Conservation (phyloP, 2,888 invertebrate genomes). For the Laspeyria flexula region DNA sequence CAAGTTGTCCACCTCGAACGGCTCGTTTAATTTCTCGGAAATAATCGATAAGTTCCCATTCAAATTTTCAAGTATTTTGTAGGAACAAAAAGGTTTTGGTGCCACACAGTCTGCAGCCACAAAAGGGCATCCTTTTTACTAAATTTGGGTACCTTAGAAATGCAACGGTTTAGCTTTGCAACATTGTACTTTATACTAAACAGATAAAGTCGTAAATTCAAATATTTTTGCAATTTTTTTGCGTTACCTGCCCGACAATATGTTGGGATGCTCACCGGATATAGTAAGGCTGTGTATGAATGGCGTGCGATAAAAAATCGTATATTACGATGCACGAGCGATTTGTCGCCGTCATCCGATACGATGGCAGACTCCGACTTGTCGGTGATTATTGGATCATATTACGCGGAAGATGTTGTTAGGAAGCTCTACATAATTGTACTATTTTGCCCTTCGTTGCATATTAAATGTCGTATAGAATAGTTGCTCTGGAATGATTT, state of each 20-base stretch:
- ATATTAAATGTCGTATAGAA: slow-evolving; percentile 34
- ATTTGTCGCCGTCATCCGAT: slow-evolving; percentile 82
- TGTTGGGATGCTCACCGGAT: slow-evolving; percentile 75
- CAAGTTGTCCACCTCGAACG: slow-evolving; percentile 31
- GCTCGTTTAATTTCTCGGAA: slow-evolving; percentile 70
- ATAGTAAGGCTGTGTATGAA: slow-evolving; percentile 71
- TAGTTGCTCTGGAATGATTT: neutral
- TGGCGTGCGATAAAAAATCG: slow-evolving; percentile 70
- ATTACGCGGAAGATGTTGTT: slow-evolving; percentile 68
- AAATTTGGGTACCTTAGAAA: slow-evolving; percentile 75
- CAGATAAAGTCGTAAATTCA: slow-evolving; percentile 51
- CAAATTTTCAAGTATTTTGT: slow-evolving; percentile 65
- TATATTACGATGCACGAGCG: slow-evolving; percentile 82
- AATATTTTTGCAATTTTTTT: slow-evolving; percentile 65
- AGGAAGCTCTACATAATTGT: slow-evolving; percentile 48
- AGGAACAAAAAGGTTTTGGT: slow-evolving; percentile 77
- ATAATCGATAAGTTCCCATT: slow-evolving; percentile 62
- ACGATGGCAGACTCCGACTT: slow-evolving; percentile 62
- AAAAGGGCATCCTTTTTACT: slow-evolving; percentile 74
- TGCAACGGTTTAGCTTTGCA: slow-evolving; percentile 57
- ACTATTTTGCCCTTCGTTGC: slow-evolving; percentile 35
- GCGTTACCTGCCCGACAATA: slow-evolving; percentile 73
- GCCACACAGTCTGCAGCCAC: slow-evolving; percentile 83
- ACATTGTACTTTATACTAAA: slow-evolving; percentile 55
- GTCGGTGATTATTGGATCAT: slow-evolving; percentile 74